Conservation (phyloP, 2,797 vertebrate genomes). For the Alcedo quadribrachys region DNA sequence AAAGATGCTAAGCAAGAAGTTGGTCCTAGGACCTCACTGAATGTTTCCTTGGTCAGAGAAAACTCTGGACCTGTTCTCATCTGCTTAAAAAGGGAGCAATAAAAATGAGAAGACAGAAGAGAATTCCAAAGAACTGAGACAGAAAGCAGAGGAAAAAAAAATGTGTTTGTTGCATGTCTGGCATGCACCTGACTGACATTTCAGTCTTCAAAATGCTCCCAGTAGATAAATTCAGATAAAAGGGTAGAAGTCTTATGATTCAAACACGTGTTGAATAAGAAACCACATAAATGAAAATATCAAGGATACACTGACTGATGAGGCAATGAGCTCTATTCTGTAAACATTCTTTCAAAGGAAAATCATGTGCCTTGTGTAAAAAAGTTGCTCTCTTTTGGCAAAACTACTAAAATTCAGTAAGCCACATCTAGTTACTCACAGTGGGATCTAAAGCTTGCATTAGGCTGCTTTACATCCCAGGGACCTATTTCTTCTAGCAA, state of each 20-base stretch:
- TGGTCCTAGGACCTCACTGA: background rate
- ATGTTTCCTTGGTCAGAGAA: background rate
- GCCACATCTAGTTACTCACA: slow-evolving; percentile 13
- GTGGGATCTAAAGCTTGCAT: background rate
- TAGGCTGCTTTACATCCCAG: background rate
- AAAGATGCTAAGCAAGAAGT: background rate
- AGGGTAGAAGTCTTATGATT: slow-evolving; percentile 63
- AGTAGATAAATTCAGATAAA: slow-evolving; percentile 60
- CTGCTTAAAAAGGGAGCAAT: background rate
- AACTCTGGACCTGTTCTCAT: background rate
- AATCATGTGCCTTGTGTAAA: slow-evolving; percentile 61
- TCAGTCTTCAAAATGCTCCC: slow-evolving; percentile 53
- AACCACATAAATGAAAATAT: slow-evolving; percentile 73
- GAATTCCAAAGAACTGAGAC: slow-evolving; percentile 30
- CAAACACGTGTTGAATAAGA: slow-evolving; percentile 56
- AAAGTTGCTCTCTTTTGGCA: slow-evolving; percentile 57
- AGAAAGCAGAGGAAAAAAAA: background rate
- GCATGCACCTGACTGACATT: slow-evolving; percentile 64
- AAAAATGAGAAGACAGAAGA: slow-evolving; percentile 29
- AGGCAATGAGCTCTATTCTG: slow-evolving; percentile 60
- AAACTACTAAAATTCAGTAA: slow-evolving; percentile 18
- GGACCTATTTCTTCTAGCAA: background rate
- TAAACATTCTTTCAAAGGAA: slow-evolving; percentile 65
- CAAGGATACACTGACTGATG: slow-evolving; percentile 62
- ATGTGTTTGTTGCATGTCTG: slow-evolving; percentile 21